phyloP scores from a whole-genome alignment of 2,113 vertebrate species.

The Odontophorus gujanensis region DNA sequence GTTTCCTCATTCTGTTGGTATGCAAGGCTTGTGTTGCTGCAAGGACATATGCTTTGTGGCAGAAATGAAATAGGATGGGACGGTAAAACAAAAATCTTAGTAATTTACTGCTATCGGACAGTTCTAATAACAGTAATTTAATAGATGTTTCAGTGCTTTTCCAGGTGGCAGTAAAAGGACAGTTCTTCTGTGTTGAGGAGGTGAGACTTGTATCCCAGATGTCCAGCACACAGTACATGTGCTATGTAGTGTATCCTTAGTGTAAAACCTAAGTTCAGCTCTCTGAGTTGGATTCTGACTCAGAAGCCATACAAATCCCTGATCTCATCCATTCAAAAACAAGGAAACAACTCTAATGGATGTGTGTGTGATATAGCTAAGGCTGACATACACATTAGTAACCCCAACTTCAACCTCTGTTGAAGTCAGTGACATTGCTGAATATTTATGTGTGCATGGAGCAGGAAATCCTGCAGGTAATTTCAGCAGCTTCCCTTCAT shows the following conservation, averaged over 20 bases:
- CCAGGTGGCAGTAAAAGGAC: background rate
- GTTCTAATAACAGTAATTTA: background rate
- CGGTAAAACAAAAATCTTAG: background rate
- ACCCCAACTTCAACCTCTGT: background rate
- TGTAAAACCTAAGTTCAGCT: background rate
- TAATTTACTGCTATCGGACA: slow-evolving; percentile 3
- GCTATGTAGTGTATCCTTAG: background rate
- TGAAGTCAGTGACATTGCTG: background rate
- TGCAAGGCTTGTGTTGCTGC: background rate
- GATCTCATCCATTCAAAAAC: background rate
- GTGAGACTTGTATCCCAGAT: background rate
- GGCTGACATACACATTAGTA: background rate
- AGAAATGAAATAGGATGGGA: background rate
- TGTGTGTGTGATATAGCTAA: background rate
- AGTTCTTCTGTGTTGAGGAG: background rate
- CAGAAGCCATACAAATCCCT: background rate
- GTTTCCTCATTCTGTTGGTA: background rate
- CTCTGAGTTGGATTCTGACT: background rate
- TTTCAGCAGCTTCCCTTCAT: background rate
- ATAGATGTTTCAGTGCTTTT: background rate
- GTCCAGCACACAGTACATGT: background rate
- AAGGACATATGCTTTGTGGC: background rate
- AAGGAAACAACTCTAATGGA: background rate
- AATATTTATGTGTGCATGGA: background rate
- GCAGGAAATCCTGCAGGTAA: background rate